These are phyloP conservation scores for Actias luna DNA, from an alignment of 2,888 invertebrate genomes.

Conservation along the genomic window DNA sequence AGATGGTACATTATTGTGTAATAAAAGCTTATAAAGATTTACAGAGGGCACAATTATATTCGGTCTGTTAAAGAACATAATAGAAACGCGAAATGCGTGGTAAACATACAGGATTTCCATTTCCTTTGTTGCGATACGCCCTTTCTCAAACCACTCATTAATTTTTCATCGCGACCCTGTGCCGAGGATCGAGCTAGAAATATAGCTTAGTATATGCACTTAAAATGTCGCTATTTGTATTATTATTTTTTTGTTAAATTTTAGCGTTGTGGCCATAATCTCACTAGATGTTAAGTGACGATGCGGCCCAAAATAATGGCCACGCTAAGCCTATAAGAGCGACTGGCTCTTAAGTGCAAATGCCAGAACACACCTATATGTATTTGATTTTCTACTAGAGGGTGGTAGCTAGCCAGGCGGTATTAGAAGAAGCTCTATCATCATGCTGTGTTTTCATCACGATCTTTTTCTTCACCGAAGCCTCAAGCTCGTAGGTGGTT, in stretches of 20 bases:
- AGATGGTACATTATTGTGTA: no score
- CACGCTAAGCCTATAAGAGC: no score
- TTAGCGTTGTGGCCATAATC: no score
- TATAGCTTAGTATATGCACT: not conserved
- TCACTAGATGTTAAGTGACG: no score
- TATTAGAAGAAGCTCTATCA: no score
- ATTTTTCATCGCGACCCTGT: slow-evolving; percentile 9
- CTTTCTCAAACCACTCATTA: slow-evolving; percentile 6
- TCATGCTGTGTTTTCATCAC: no score
- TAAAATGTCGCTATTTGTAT: not conserved
- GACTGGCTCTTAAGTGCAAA: no score
- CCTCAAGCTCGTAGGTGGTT: no score
- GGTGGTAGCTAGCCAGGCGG: no score
- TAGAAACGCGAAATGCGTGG: not conserved
- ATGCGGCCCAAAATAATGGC: no score
- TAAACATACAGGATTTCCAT: not conserved
- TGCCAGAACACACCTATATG: not conserved
- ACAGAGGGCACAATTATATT: not conserved
- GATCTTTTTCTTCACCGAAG: no score
- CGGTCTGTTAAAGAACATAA: not conserved
- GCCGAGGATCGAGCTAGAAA: not conserved
- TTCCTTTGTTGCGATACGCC: not conserved
- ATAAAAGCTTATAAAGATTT: not conserved
- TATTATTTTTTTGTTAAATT: no score
- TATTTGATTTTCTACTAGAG: not conserved